Conservation (phyloP, 2,113 vertebrate species). For the Dromas ardeola region DNA sequence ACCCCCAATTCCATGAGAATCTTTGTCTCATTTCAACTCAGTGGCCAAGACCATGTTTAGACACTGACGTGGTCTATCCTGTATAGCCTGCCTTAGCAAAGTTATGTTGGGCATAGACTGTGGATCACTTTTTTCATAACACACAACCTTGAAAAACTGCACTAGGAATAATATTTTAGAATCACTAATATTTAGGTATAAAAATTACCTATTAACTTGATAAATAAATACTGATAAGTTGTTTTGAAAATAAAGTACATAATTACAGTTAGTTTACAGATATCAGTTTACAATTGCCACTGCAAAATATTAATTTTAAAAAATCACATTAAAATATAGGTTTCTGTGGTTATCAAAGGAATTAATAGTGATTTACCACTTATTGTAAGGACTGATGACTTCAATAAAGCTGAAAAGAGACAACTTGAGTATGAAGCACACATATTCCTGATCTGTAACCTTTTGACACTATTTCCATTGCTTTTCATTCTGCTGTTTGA, state of each 20-base stretch:
- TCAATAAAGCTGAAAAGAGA: neutral
- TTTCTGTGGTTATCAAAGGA: neutral
- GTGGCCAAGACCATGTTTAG: neutral
- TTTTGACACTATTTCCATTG: neutral
- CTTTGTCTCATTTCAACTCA: neutral
- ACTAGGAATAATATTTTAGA: neutral
- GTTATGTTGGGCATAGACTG: neutral
- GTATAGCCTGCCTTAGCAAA: neutral
- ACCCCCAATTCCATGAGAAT: neutral
- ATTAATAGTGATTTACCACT: neutral
- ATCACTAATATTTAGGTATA: neutral
- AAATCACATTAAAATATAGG: neutral
- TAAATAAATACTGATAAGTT: neutral
- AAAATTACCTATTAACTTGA: neutral
- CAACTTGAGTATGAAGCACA: neutral
- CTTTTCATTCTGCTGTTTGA: neutral
- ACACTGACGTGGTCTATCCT: neutral
- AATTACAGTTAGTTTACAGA: neutral
- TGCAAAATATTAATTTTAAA: neutral
- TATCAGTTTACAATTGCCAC: neutral
- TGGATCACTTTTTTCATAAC: neutral
- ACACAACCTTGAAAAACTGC: neutral
- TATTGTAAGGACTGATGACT: neutral
- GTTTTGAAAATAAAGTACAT: neutral
- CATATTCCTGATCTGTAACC: neutral